These are phyloP conservation scores for Lucilia cuprina DNA, from an alignment of 1,140 invertebrate genomes.

Conservation along the genomic window DNA sequence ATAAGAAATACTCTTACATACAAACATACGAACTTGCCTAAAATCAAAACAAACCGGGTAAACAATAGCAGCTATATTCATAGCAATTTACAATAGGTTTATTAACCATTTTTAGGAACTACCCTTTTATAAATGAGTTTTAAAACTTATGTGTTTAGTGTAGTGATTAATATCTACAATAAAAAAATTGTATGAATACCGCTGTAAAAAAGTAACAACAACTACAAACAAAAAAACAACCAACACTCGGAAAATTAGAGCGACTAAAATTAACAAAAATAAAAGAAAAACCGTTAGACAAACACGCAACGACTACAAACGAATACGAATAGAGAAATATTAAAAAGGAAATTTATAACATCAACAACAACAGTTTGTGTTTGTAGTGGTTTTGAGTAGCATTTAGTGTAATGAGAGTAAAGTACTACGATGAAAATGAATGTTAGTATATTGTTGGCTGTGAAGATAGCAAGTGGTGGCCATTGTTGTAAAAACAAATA, in stretches of 20 bases:
- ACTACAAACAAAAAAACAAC: not conserved
- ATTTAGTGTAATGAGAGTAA: not conserved
- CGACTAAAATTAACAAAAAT: not conserved
- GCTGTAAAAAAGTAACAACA: no score
- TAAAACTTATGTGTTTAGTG: no score
- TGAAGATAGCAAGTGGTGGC: slow-evolving; percentile 7
- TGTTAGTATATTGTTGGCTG: slow-evolving; percentile 11
- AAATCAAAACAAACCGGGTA: no score
- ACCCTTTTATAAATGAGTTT: no score
- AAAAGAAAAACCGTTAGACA: not conserved
- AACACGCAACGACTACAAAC: not conserved
- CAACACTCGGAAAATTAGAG: not conserved
- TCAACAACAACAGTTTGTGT: not conserved
- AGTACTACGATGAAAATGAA: not conserved
- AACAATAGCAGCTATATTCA: no score
- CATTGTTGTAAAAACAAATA: not conserved
- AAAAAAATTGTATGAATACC: no score
- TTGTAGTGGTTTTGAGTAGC: not conserved
- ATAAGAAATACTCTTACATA: no score
- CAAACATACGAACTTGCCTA: no score
- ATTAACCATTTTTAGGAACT: no score
- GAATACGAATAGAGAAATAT: no score
- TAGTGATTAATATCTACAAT: no score
- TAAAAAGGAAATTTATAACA: not conserved
- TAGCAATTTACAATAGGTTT: no score